Evolutionary conservation across 2,797 vertebrate genomes (phyloP).

Genomic region (Phalloptychus januarius): DNA sequence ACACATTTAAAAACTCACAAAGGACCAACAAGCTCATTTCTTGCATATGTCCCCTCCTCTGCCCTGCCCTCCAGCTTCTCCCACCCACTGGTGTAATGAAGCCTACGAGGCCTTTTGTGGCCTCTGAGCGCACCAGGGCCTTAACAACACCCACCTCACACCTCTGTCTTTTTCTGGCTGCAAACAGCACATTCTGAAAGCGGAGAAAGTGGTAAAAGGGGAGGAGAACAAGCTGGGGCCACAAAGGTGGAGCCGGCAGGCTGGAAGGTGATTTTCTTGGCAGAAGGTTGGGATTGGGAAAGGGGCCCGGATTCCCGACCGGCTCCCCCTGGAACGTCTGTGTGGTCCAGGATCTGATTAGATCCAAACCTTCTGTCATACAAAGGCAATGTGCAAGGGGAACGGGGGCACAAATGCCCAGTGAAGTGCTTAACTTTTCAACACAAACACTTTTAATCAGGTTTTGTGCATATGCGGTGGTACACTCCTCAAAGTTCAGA

Average conservation of each 20-base stretch:
- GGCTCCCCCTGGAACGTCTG: slow-evolving; percentile 53
- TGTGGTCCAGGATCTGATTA: slow-evolving; percentile 79
- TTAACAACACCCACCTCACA: slow-evolving; percentile 30
- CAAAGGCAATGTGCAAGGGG: slow-evolving; percentile 12
- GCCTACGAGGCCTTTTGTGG: slow-evolving; percentile 47
- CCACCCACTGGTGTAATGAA: slow-evolving; percentile 54
- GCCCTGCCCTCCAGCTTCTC: slow-evolving; percentile 10
- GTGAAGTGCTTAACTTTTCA: neutral
- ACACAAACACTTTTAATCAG: slow-evolving; percentile 11
- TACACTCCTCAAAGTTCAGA: neutral
- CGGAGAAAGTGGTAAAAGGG: slow-evolving; percentile 70
- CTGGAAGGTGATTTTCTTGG: slow-evolving; percentile 79
- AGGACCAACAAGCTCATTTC: slow-evolving; percentile 44
- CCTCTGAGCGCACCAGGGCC: slow-evolving; percentile 27
- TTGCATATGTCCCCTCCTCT: slow-evolving; percentile 3
- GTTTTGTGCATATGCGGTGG: slow-evolving; percentile 11
- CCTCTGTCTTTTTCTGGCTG: slow-evolving; percentile 48
- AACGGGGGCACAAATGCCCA: slow-evolving; percentile 30
- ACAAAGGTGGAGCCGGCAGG: slow-evolving; percentile 54
- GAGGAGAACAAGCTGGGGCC: slow-evolving; percentile 25
- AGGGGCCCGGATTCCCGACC: slow-evolving; percentile 29
- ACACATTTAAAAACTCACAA: slow-evolving; percentile 39
- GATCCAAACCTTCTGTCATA: slow-evolving; percentile 23
- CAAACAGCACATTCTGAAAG: slow-evolving; percentile 69
- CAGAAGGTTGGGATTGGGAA: slow-evolving; percentile 51